A percentile compares a stretch with the other conserved stretches of the same genome.
Evolutionary conservation across 2,113 vertebrate genomes (phyloP).

Genomic region (Helogale parvula): DNA sequence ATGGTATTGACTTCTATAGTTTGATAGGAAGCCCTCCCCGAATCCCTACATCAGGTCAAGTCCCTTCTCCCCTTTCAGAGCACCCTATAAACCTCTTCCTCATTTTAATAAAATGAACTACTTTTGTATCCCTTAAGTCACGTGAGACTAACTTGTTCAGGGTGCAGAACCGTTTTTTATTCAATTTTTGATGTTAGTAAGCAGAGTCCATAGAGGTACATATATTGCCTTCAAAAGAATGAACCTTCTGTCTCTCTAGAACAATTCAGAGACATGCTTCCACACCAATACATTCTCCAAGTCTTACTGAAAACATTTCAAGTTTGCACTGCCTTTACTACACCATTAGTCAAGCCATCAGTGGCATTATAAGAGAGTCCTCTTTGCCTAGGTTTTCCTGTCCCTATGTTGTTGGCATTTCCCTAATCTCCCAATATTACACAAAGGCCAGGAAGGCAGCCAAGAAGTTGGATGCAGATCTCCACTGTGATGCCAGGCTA

Average conservation of each 20-base stretch:
- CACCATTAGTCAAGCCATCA: constrained; percentile 21
- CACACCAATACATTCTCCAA: constrained; percentile 29
- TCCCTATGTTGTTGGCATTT: constrained; percentile 31
- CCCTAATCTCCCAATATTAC: constrained; percentile 24
- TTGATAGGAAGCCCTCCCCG: neutral
- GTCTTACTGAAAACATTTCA: neutral
- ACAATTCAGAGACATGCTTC: neutral
- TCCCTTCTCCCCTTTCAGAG: neutral
- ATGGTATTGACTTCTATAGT: neutral
- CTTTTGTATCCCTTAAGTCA: neutral
- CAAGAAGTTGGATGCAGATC: constrained; percentile 39
- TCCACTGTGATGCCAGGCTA: constrained; percentile 16
- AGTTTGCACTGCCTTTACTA: constrained; percentile 10
- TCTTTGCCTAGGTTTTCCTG: constrained; percentile 34
- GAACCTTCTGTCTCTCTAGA: constrained; percentile 24
- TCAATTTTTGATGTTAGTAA: constrained; percentile 38
- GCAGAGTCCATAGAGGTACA: neutral
- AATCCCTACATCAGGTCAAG: neutral
- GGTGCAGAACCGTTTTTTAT: constrained; percentile 2
- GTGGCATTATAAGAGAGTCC: neutral
- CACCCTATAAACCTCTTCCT: neutral
- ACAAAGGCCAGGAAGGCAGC: constrained; percentile 60
- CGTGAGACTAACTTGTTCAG: constrained; percentile 33
- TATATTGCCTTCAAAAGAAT: neutral
- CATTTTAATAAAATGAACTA: constrained; percentile 37